Base-by-base conservation (phyloP, 1,140 invertebrate genomes). In the Dreissena rostriformis region DNA sequence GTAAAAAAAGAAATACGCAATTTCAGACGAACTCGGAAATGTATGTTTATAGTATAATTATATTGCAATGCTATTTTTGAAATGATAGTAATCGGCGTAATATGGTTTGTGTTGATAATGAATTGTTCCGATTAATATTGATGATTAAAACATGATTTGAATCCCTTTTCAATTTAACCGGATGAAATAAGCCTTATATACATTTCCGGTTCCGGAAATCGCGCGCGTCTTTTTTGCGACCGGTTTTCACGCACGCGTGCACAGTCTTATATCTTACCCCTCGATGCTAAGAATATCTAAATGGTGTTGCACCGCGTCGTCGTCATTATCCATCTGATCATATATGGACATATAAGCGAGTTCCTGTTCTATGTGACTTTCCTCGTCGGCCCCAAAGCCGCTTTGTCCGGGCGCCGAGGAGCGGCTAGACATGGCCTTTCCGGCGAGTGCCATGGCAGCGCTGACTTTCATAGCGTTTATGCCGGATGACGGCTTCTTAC, bases 221-320 rank as follows among this genome's bases (percentile, higher is more conserved):
- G 57, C 57, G 57, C 57, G 39, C 39, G 39, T 39, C 39, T 39
- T 39, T 5, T 39, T 39, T 39, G 39, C 39, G 39, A 39, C 39
- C 39, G 39, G 39, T 39, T 39, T 39, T 39, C 57, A 61, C 57
- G 11, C 22, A 61, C 4, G 57, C 53, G 53, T 12, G 53, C 12
- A 57, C 12, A 57, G 53, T 57, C 19, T 61, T 4, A 19, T 19
- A 61, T 68, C 80, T 82, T 82, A 82, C 80, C 80, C 80, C 68
- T 82, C 80, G 11, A 74, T 63, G 57, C 80, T 82, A 74, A 82
- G 71, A 53, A 82, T 10, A 51, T 82, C 80, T 75, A 82, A 66
- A 68, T 82, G 71, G 11, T 82, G 72, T 12, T 82, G 80, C 6
- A 82, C 4, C 24, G 70, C 29, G 49, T 82, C 80, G n/a, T 71